Base-by-base conservation (phyloP, 2,113 vertebrate genomes). In the Trogon melanurus region DNA sequence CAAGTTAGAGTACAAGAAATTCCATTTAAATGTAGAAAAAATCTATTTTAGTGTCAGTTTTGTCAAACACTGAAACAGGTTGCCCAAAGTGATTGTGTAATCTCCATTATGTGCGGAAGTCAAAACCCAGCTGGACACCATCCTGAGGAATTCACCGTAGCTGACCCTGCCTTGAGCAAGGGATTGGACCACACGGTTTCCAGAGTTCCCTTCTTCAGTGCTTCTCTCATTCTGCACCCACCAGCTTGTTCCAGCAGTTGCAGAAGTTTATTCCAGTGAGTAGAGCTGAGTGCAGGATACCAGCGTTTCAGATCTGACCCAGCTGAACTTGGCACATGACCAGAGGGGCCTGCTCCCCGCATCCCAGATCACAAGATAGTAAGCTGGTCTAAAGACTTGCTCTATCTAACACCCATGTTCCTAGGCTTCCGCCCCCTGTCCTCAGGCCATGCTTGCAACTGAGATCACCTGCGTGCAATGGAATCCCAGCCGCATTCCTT, bases 401-500 rank as follows among this genome's bases (percentile, higher is more conserved):
- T 95, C 83, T 81, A 36, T 86, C 90, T 90, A 88, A 93, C 76
- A 86, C 65, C 45, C 73, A 22, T 85, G 70, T 92, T 87, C 86
- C 32, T 62, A n/a, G 17, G 72, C 47, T 95, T 93, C 86, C 16
- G 19, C 62, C 93, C 83, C 80, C 88, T 91, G 86, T 92, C 92
- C 95, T 10, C 88, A 89, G 95, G 91, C 76, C 88, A 95, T 87
- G 47, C 57, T 94, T 97, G 91, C 92, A 81, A 79, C 76, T 25
- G 41, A 16, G 29, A 87, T 93, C 91, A 87, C 83, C 84, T 72
- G 51, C 0, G 0, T 66, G 58, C 80, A 66, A 44, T 91, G 57
- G 70, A 80, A 87, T 92, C 50, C 58, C 29, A 47, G 66, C 36
- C 1, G 0, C 90, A 90, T 96, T 94, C 93, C 27, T 95, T 73